phyloP scores from a whole-genome alignment of 1,140 invertebrate species.

The Ctenoplectra terminalis region DNA sequence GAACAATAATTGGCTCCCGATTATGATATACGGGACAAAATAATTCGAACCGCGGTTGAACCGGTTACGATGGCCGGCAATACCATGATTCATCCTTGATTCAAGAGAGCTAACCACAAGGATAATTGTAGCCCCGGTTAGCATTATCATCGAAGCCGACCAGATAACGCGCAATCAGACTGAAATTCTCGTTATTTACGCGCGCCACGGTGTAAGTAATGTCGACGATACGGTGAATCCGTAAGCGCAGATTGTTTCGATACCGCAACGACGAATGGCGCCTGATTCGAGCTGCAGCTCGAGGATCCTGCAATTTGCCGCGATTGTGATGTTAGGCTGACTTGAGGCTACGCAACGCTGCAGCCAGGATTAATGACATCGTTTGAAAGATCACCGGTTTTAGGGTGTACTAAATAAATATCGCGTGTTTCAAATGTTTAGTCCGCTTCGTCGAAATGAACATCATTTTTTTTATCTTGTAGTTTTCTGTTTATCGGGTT shows the following conservation, averaged over 20 bases:
- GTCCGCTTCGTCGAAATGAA: too few relatives aligned
- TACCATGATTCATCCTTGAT: slow-evolving; percentile 57
- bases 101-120: neutral
- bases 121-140: slow-evolving; percentile 42
- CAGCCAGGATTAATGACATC: neutral
- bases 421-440: too few relatives aligned
- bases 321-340: slow-evolving; percentile 32
- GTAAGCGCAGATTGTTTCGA: slow-evolving; percentile 23
- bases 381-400: too few relatives aligned
- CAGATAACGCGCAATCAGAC: slow-evolving; percentile 34
- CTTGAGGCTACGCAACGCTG: neutral
- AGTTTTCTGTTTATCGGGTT: too few relatives aligned
- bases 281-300: slow-evolving; percentile 30
- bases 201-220: neutral
- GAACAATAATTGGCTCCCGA: slow-evolving; percentile 62
- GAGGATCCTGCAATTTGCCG: slow-evolving; percentile 45
- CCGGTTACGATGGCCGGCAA: slow-evolving; percentile 2
- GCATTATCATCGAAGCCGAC: slow-evolving; percentile 38
- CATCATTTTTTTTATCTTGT: too few relatives aligned
- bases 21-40: slow-evolving; percentile 64
- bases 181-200: slow-evolving; percentile 56
- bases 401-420: neutral
- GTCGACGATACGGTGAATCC: neutral
- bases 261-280: slow-evolving; percentile 37
- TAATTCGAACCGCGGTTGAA: slow-evolving; percentile 54